Evolutionary conservation across 2,113 vertebrate species (phyloP).

Genomic region (Nasalis larvatus): DNA sequence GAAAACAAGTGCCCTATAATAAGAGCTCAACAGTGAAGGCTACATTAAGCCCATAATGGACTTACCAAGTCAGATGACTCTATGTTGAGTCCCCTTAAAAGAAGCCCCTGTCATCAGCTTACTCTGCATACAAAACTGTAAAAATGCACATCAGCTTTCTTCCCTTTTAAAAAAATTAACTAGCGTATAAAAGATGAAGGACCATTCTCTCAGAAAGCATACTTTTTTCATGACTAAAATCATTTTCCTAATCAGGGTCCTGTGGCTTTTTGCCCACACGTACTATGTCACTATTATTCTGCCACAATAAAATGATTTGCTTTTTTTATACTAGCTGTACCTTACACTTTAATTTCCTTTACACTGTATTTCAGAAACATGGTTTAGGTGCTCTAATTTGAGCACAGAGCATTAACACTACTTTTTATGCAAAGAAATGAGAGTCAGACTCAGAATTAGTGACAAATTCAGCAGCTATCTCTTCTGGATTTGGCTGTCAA

Average conservation of each 20-base stretch:
- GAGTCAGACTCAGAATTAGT: not conserved
- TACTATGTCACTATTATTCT: not conserved
- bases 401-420: not conserved
- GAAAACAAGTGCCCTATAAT: not conserved
- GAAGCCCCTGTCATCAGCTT: not conserved
- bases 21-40: not conserved
- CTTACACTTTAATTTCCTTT: not conserved
- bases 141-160: not conserved
- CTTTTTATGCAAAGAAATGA: not conserved
- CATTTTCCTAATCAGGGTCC: not conserved
- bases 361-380: not conserved
- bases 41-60: not conserved
- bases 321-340: not conserved
- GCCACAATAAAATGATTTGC: not conserved
- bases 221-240: not conserved
- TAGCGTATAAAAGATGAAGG: not conserved
- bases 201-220: not conserved
- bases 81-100: not conserved
- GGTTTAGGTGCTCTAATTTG: not conserved
- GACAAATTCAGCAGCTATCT: not conserved
- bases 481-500: not conserved
- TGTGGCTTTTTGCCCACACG: not conserved
- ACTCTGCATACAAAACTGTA: not conserved
- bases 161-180: not conserved
- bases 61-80: not conserved